phyloP scores from a whole-genome alignment of 2,113 vertebrate genomes.

The Oncorhynchus masou region DNA sequence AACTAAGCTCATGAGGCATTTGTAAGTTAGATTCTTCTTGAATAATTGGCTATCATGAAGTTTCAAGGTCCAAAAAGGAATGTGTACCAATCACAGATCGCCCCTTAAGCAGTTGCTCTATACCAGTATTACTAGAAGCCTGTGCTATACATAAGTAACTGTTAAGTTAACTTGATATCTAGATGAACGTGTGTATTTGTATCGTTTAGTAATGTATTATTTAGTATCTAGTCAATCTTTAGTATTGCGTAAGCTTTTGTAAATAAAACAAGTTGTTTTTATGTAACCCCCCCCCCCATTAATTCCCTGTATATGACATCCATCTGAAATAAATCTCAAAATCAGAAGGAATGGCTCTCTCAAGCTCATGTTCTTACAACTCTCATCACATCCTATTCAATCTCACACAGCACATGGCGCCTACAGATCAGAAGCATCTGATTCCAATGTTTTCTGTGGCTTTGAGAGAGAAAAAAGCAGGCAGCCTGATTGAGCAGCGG shows the following conservation, averaged over 20 bases:
- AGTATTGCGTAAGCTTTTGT: not conserved
- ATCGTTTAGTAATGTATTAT: constrained; percentile 30
- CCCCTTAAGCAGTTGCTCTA: too few species aligned
- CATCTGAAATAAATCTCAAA: constrained; percentile 29
- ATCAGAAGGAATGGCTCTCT: not conserved
- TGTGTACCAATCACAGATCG: too few species aligned
- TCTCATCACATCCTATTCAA: constrained; percentile 19
- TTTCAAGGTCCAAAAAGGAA: too few species aligned
- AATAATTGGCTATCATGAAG: too few species aligned
- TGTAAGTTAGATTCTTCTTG: too few species aligned
- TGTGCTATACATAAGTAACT: not conserved
- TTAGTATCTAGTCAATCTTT: not conserved
- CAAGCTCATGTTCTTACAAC: not conserved
- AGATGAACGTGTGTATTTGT: constrained; percentile 10
- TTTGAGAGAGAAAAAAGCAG: constrained; percentile 13
- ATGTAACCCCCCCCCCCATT: not conserved
- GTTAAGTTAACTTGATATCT: not conserved
- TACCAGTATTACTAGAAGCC: too few species aligned
- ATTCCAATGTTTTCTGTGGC: constrained; percentile 39
- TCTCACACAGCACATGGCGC: not conserved
- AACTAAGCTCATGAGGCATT: too few species aligned
- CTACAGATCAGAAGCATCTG: constrained; percentile 34
- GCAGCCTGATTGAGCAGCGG: constrained; percentile 28
- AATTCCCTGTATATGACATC: not conserved
- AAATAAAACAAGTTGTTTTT: constrained; percentile 30